These are phyloP conservation scores for Cenopis cana DNA, from an alignment of 2,888 invertebrate species.

Conservation along the genomic window DNA sequence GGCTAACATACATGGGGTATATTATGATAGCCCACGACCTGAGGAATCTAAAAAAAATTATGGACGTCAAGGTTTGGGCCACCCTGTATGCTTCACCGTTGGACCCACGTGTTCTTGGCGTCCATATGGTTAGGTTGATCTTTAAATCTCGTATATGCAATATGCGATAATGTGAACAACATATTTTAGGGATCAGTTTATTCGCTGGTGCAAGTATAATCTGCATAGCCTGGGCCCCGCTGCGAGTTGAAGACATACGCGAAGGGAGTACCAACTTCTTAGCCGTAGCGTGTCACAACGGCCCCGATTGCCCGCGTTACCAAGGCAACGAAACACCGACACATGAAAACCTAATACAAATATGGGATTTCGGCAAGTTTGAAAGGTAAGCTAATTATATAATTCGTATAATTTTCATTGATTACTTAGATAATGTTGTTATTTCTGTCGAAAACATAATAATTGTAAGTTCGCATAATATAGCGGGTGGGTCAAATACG, in stretches of 20 bases:
- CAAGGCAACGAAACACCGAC: conserved; percentile 62
- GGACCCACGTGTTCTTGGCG: too few relatives aligned
- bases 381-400: conserved; percentile 57
- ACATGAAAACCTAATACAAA: conserved; percentile 86
- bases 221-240: conserved; percentile 23
- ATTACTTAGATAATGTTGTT: too few relatives aligned
- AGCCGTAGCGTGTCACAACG: conserved; percentile 83
- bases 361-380: conserved; percentile 87
- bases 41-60: too few relatives aligned
- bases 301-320: conserved; percentile 79
- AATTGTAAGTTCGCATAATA: too few relatives aligned
- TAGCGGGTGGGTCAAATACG: too few relatives aligned
- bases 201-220: conserved; percentile 83
- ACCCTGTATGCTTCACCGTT: too few relatives aligned
- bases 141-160: not conserved
- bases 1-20: too few relatives aligned
- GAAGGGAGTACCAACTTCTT: conserved; percentile 65
- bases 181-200: conserved; percentile 51
- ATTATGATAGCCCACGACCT: too few relatives aligned
- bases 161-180: not conserved
- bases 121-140: too few relatives aligned
- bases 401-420: too few relatives aligned
- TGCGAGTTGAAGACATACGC: conserved; percentile 8
- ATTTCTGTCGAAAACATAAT: too few relatives aligned
- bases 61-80: too few relatives aligned